A percentile compares a stretch with the other conserved stretches of the same genome.
Conservation (phyloP, 2,888 invertebrate genomes). For the Drosophila paracracens region DNA sequence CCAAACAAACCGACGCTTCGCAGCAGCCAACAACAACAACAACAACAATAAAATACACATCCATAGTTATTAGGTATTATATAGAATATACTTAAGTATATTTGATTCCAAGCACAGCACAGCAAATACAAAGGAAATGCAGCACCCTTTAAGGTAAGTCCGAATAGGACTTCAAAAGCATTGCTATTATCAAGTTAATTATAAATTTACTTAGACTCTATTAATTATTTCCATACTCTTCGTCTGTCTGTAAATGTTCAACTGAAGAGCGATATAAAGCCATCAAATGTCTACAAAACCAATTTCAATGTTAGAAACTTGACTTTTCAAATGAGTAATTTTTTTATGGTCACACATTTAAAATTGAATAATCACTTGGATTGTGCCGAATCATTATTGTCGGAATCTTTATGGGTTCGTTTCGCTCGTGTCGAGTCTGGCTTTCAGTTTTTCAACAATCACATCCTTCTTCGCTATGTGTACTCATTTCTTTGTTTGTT, state of each 20-base stretch:
- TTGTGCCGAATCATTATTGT: conserved; percentile 71
- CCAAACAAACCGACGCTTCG: conserved; percentile 15
- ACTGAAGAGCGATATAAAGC: neutral
- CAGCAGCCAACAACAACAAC: conserved; percentile 21
- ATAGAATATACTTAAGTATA: conserved; percentile 34
- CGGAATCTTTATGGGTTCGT: conserved; percentile 65
- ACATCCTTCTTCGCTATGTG: conserved; percentile 33
- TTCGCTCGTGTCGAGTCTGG: conserved; percentile 52
- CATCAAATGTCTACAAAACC: conserved; percentile 15
- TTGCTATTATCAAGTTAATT: neutral
- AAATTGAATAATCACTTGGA: conserved; percentile 61
- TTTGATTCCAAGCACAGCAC: conserved; percentile 43
- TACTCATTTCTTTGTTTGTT: conserved; percentile 14
- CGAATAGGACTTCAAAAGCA: neutral
- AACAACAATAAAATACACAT: conserved; percentile 21
- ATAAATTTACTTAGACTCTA: neutral
- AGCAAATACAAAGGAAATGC: conserved; percentile 72
- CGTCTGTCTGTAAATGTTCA: neutral
- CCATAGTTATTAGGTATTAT: conserved; percentile 38
- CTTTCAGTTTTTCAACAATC: conserved; percentile 39
- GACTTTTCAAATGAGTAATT: conserved; percentile 15
- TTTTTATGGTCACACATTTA: conserved; percentile 36
- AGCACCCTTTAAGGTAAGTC: conserved; percentile 66
- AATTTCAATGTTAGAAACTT: conserved; percentile 7
- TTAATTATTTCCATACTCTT: neutral